These are phyloP conservation scores for Scaptomyza graminum DNA, from an alignment of 1,140 invertebrate genomes.

Conservation along the genomic window DNA sequence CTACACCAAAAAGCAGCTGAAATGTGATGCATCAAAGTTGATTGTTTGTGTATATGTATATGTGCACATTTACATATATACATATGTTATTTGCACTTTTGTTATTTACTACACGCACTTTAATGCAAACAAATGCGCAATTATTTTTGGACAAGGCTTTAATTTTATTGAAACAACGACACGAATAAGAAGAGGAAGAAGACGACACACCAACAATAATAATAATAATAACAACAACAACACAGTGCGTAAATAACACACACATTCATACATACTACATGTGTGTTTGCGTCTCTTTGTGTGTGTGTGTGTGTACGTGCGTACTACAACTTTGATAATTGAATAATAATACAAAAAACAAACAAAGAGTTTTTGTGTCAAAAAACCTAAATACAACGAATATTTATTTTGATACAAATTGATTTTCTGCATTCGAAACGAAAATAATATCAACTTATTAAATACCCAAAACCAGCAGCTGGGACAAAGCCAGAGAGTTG, in stretches of 20 bases:
- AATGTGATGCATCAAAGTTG: slow-evolving; percentile 26
- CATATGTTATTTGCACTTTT: not conserved
- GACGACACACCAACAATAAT: no score
- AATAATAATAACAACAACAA: slow-evolving; percentile 11
- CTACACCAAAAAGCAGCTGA: slow-evolving; percentile 7
- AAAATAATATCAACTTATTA: not conserved
- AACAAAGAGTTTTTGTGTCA: slow-evolving; percentile 1
- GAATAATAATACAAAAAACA: not conserved
- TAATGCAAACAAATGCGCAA: slow-evolving; percentile 30
- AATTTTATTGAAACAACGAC: slow-evolving; percentile 12
- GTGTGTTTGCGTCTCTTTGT: slow-evolving; percentile 13
- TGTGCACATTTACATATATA: slow-evolving; percentile 4
- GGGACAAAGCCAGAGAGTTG: slow-evolving; percentile 5
- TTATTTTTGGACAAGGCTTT: slow-evolving; percentile 32
- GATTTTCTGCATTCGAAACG: slow-evolving; percentile 10
- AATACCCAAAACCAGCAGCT: slow-evolving; percentile 17
- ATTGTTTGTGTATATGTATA: slow-evolving; percentile 8
- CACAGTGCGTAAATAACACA: not conserved
- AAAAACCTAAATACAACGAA: slow-evolving; percentile 41
- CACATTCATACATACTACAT: not conserved
- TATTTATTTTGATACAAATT: slow-evolving; percentile 39
- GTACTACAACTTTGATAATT: slow-evolving; percentile 7
- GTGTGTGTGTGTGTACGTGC: slow-evolving; percentile 19
- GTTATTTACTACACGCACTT: not conserved
- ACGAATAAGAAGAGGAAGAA: slow-evolving; percentile 1